Base-by-base conservation (phyloP, 2,797 vertebrate genomes). In the Phrynocephalus forsythii region DNA sequence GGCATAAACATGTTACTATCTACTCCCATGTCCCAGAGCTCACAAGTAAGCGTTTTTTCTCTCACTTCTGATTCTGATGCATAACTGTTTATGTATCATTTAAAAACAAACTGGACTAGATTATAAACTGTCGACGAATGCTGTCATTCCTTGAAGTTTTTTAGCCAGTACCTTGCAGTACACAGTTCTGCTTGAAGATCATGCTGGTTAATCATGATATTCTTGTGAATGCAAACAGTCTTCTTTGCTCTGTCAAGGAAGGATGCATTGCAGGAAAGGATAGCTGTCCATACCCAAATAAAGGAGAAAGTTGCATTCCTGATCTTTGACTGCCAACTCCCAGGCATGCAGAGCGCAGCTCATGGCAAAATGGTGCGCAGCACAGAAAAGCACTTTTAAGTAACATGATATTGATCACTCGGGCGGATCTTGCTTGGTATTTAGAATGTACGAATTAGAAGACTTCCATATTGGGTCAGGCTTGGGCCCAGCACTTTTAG, bases 271-370 rank as follows among this genome's bases (percentile, higher is more conserved):
- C 38, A 82, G 82, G 52, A 38, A 88, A 28, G 2, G 92, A 86
- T 85, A 87, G 87, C 56, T 78, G 69, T 72, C 44, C 66, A 67
- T 88, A 92, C 84, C 90, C 92, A 95, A 94, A 95, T 95, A 95
- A 95, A 95, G 91, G 88, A 92, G 90, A 93, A 93, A 92, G 84
- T 89, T 91, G 68, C 90, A 87, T 89, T 94, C 91, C 80, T 94
- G 71, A 69, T 93, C 85, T 82, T 89, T 88, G 94, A 94, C 87
- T 90, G 89, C 92, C 94, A 89, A 79, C 30, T 94, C 85, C 78
- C 56, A 91, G 84, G 85, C 84, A 94, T 90, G 93, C 87, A 80
- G 88, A 86, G 88, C 60, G 90, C 82, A 71, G 38, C 9, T 87
- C 82, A 88, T 91, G 81, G 79, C 63, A 89, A 89, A 92, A 83